These are phyloP conservation scores for Betta splendens DNA, from an alignment of 2,797 vertebrate genomes.

Conservation along the genomic window DNA sequence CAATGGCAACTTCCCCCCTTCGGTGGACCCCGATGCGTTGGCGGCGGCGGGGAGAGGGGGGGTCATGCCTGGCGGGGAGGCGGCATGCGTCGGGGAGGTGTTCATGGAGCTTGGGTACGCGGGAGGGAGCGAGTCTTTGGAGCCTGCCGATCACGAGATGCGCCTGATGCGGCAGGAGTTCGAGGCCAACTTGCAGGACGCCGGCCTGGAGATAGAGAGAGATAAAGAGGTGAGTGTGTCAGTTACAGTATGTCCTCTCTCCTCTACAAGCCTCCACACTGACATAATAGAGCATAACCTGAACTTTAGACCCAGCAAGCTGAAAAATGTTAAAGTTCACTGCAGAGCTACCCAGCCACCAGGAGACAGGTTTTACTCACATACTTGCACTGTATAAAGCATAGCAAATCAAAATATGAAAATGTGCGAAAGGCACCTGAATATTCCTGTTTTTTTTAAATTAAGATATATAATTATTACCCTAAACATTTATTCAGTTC, in stretches of 20 bases:
- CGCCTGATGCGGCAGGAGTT: constrained; percentile 90
- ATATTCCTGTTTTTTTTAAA: neutral
- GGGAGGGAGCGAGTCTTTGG: constrained; percentile 74
- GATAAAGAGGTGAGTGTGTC: constrained; percentile 88
- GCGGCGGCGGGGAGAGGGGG: constrained; percentile 42
- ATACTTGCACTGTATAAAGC: neutral
- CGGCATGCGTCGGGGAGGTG: constrained; percentile 55
- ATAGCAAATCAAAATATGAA: neutral
- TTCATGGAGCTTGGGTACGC: constrained; percentile 67
- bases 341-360: no score
- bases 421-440: neutral
- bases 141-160: constrained; percentile 88
- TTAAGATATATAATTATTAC: neutral
- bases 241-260: no score
- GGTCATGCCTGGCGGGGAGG: constrained; percentile 28
- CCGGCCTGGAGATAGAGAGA: constrained; percentile 92
- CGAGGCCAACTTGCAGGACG: constrained; percentile 87
- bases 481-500: neutral
- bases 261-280: no score
- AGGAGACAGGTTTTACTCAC: neutral
- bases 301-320: no score
- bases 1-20: constrained; percentile 84
- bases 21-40: constrained; percentile 44
- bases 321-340: no score
- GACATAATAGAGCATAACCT: no score